A percentile compares a stretch with the other conserved stretches of the same genome.
Evolutionary conservation across 2,113 vertebrate genomes (phyloP).

Genomic region (Takifugu bimaculatus): DNA sequence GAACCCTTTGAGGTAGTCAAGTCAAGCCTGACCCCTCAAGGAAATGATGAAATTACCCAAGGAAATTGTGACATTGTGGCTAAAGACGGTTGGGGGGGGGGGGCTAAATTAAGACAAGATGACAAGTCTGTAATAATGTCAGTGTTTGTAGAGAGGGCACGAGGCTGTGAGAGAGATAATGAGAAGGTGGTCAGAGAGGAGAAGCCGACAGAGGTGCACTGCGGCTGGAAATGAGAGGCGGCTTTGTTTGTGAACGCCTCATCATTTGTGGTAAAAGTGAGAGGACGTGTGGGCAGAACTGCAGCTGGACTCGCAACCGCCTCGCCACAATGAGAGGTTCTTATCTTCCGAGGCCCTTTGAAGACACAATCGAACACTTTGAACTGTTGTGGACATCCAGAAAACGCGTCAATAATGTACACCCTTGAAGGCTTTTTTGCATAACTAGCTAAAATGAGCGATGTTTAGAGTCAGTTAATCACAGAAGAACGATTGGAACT

Average conservation of each 20-base stretch:
- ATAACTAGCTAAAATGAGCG: not conserved
- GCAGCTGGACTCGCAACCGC: conserved; percentile 40
- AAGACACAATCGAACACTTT: conserved; percentile 12
- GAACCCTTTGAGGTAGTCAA: conserved; percentile 44
- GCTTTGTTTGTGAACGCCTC: conserved; percentile 36
- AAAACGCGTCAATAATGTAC: not conserved
- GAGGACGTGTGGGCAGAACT: conserved; percentile 39
- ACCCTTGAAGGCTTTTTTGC: not conserved
- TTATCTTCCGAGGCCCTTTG: conserved; percentile 19
- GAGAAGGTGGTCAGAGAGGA: conserved; percentile 28
- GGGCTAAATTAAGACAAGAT: conserved; percentile 48
- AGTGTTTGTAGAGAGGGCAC: conserved; percentile 31
- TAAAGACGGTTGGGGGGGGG: not conserved
- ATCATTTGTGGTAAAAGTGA: conserved; percentile 51
- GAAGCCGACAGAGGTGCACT: conserved; percentile 37
- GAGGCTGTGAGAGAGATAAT: conserved; percentile 31
- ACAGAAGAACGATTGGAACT: not conserved
- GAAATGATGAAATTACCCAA: conserved; percentile 29
- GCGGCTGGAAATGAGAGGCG: conserved; percentile 31
- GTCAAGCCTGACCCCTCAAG: conserved; percentile 31
- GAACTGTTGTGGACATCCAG: not conserved
- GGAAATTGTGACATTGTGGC: conserved; percentile 23
- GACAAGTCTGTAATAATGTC: conserved; percentile 20
- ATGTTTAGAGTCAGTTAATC: not conserved
- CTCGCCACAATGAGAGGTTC: conserved; percentile 27